These are phyloP conservation scores for Petaurus breviceps DNA, from an alignment of 2,113 vertebrate species.

Conservation along the genomic window DNA sequence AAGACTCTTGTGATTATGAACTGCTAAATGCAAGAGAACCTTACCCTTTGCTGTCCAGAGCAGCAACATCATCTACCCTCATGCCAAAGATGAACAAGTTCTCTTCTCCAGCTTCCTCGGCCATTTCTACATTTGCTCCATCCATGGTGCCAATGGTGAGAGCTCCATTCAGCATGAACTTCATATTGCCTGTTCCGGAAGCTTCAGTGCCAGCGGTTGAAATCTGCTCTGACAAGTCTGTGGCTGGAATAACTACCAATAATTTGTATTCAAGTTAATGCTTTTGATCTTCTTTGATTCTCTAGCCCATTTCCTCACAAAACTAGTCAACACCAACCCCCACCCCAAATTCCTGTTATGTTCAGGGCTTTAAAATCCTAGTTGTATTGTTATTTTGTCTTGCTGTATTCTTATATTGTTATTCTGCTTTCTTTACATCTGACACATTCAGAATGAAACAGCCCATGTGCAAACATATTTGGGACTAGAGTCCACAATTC, in stretches of 20 bases:
- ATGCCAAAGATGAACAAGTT: conserved; percentile 99
- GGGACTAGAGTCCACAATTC: not conserved
- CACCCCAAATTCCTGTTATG: not conserved
- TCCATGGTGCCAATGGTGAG: conserved; percentile 99
- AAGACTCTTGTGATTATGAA: not conserved
- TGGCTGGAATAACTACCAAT: conserved; percentile 94
- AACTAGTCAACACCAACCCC: not conserved
- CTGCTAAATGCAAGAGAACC: conserved; percentile 24
- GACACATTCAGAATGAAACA: not conserved
- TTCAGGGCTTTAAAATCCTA: not conserved
- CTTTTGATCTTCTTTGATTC: not conserved
- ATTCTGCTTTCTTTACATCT: not conserved
- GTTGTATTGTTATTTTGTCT: not conserved
- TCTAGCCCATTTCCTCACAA: not conserved
- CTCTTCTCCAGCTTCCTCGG: conserved; percentile 95
- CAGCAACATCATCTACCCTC: conserved; percentile 91
- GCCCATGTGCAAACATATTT: not conserved
- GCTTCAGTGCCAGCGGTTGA: conserved; percentile 97
- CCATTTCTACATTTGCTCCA: conserved; percentile 99
- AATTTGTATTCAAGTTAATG: not conserved
- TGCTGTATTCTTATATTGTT: not conserved
- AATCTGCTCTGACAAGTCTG: conserved; percentile 97
- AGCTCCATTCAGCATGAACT: conserved; percentile 98
- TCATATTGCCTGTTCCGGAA: conserved; percentile 98
- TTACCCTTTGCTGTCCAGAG: conserved; percentile 93